Evolutionary conservation across 2,113 vertebrate genomes (phyloP), one percentile per base, ranked within the genome.

Genomic region (Salvelinus namaycush): DNA sequence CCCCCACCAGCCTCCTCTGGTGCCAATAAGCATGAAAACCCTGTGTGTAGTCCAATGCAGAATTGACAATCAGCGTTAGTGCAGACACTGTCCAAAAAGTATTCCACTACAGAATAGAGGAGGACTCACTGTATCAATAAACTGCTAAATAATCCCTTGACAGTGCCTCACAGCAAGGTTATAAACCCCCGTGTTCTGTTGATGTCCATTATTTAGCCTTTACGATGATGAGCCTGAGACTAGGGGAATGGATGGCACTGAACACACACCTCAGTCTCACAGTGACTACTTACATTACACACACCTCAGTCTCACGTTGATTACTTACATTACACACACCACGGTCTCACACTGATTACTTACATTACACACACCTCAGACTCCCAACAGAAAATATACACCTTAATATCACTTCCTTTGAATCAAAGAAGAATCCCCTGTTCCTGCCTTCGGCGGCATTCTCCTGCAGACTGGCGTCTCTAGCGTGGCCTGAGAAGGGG

Each of bases 381-480:
- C 34, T 34, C 34, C 1, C 34, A 34, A 34, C 34, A 7, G 7
- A 34, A 34, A 34, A 34, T 7, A 34, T 34, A 34, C 34, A 34
- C 34, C 34, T 34, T 34, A 34, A 34, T 34, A 8, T 34, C 34
- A 34, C 34, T 34, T 34, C 4, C 31, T 34, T 34, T 34, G 31
- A 34, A 34, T 7, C 31, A 34, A 6, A 6, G 31, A 6, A 6
- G 5, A 31, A 31, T 34, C 1, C 34, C 6, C 6, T 7, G 34
- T 34, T 34, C 74, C 7, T 69, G 98, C 98, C 97, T 95, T 94
- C 92, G 2, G 83, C 78, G 0, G 97, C 94, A 0, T 98, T 97
- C 89, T 99, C 98, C 0, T 95, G 95, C 76, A 99, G 84, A 65
- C 86, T 90, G 81, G 97, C 93, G 0, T 99, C 97, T 0, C 90